Evolutionary conservation across 2,888 invertebrate genomes (phyloP), one percentile per base, ranked within the genome.

Genomic region (Mermis nigrescens): DNA sequence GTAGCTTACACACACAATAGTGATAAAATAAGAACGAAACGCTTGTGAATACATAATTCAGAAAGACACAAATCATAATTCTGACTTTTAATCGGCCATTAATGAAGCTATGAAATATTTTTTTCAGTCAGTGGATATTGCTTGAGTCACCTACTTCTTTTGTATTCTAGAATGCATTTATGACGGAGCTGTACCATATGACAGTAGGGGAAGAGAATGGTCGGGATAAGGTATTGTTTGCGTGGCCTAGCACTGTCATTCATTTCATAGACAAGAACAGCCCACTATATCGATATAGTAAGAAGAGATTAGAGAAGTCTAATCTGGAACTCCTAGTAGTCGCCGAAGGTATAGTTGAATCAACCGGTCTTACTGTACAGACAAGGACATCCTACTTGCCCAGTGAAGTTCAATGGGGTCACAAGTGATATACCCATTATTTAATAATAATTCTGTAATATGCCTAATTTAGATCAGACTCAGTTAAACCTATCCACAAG

Each of bases 301-400:
- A 55, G 24, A 38, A 31, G 38, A 12, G 19, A 15, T n/a, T 55
- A 22, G 55, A 4, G 26, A 26, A 55, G 3, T n/a, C 2, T 19
- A 15, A 55, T n/a, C 38, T 55, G 3, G 55, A 55, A 24, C 7
- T 55, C 19, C 19, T 55, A 3, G 55, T 38, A 12, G 22, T 29
- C 4, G 32, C 27, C 12, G 55, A 55, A 24, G 55, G 55, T 15
- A 55, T 55, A n/a, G 55, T 55, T 3, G 55, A 55, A 55, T 4
- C 32, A 7, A 55, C 55, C 7, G 55, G 55, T 3, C 27, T 55
- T 19, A 32, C 55, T 19, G 4, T 24, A 12, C 55, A 55, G 24
- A 26, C 38, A 12, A 31, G 32, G 12, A 55, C 55, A 7, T 55
- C 55, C 4, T 55, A 55, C 24, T n/a, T 55, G 19, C 31, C 55